These are phyloP conservation scores for Grapholita molesta DNA, from an alignment of 1,140 invertebrate genomes.

Conservation along the genomic window DNA sequence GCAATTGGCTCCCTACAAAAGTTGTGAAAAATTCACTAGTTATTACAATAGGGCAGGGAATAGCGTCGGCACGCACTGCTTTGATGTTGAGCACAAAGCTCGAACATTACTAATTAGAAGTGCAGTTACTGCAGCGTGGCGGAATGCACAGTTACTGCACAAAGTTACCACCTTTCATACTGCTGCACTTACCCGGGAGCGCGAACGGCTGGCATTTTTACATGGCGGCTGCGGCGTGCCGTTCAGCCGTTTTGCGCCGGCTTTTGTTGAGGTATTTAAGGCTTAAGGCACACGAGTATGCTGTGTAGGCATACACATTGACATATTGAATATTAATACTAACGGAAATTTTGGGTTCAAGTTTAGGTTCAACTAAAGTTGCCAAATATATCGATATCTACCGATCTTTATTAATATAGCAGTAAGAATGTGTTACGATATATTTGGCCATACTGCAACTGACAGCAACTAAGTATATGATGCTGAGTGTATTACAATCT, in stretches of 20 bases:
- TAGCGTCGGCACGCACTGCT: neutral
- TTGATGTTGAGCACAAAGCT: conserved; percentile 13
- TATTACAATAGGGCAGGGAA: conserved; percentile 8
- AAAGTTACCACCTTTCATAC: conserved; percentile 30
- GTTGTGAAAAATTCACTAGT: conserved; percentile 9
- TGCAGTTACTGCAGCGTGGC: conserved; percentile 16
- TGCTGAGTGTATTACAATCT: too few relatives aligned
- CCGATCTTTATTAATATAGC: too few relatives aligned
- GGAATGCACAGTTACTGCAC: conserved; percentile 19
- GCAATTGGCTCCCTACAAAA: conserved; percentile 6
- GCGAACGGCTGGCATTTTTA: conserved; percentile 25
- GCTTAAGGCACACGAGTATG: conserved; percentile 12
- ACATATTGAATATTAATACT: too few relatives aligned
- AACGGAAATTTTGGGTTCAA: too few relatives aligned
- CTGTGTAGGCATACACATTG: neutral
- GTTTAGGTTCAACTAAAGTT: too few relatives aligned
- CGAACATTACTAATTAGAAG: conserved; percentile 35
- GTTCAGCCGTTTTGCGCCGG: conserved; percentile 19
- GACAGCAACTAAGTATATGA: too few relatives aligned
- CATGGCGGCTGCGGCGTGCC: conserved; percentile 24
- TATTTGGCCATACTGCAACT: too few relatives aligned
- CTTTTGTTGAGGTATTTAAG: conserved; percentile 25
- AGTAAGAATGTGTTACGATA: too few relatives aligned
- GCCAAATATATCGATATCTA: too few relatives aligned
- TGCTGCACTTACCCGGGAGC: conserved; percentile 27